A percentile compares a stretch with the other conserved stretches of the same genome.
These are phyloP conservation scores for Rugalucina vietnamica DNA, from an alignment of 2,888 invertebrate species.

Conservation along the genomic window DNA sequence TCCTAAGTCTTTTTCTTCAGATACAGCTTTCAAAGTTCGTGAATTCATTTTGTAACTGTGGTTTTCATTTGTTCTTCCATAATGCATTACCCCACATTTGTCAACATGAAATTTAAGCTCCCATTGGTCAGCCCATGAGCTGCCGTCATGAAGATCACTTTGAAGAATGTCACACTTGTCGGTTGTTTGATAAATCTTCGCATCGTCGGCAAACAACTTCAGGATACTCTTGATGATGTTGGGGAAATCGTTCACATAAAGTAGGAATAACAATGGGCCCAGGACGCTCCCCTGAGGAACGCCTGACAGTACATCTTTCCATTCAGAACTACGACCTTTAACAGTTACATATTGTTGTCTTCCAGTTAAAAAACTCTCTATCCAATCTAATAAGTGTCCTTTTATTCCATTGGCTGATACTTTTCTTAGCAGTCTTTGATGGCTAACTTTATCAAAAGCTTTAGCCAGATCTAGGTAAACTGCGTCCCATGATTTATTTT, in stretches of 20 bases:
- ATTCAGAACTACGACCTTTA: slow-evolving; percentile 13
- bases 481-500: slow-evolving; percentile 12
- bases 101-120: slow-evolving; percentile 12
- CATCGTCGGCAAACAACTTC: slow-evolving; percentile 21
- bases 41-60: slow-evolving; percentile 6
- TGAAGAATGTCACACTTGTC: not conserved
- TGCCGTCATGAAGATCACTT: not conserved
- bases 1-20: not conserved
- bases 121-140: slow-evolving; percentile 1
- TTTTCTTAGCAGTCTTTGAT: slow-evolving; percentile 10
- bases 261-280: slow-evolving; percentile 15
- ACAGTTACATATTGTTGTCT: slow-evolving; percentile 22
- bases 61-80: not conserved
- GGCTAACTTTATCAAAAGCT: slow-evolving; percentile 26
- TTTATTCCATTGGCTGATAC: slow-evolving; percentile 13
- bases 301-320: slow-evolving; percentile 9
- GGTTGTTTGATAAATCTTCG: slow-evolving; percentile 12
- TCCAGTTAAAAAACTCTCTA: slow-evolving; percentile 5
- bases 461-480: slow-evolving; percentile 40
- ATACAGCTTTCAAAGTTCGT: not conserved
- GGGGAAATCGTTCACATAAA: slow-evolving; percentile 23
- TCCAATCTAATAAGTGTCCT: slow-evolving; percentile 15
- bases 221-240: not conserved
- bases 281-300: slow-evolving; percentile 25
- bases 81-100: slow-evolving; percentile 21